phyloP scores from a whole-genome alignment of 37 sponge, comb jelly and placozoan species.

The Bolinopsis microptera region DNA sequence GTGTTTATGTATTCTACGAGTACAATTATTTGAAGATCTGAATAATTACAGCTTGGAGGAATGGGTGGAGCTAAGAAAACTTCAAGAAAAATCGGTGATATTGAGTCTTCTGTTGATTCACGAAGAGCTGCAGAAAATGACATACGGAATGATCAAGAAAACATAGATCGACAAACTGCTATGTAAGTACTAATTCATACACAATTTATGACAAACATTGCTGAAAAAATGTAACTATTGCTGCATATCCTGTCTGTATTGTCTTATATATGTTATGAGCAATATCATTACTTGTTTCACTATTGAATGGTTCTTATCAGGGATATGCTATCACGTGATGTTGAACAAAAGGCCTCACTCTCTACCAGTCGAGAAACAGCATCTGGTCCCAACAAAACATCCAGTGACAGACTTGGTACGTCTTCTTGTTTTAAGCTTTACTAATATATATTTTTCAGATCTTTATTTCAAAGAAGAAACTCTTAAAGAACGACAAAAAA shows the following conservation, averaged over 20 bases:
- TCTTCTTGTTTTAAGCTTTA: neutral
- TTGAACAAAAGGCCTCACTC: neutral
- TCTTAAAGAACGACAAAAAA: too few relatives aligned
- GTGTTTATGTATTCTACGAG: too few relatives aligned
- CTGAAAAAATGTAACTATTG: too few relatives aligned
- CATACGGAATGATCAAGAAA: neutral
- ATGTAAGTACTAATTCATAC: constrained; percentile 18
- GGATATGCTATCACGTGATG: constrained; percentile 55
- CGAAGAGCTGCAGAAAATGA: neutral
- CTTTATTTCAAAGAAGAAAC: too few relatives aligned
- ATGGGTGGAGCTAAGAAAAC: constrained; percentile 55
- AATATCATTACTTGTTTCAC: too few relatives aligned
- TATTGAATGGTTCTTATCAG: too few relatives aligned
- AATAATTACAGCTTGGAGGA: neutral
- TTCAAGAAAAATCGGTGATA: neutral
- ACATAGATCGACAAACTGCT: constrained; percentile 33
- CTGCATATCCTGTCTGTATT: too few relatives aligned
- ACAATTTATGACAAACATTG: too few relatives aligned
- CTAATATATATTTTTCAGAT: neutral
- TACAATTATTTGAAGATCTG: too few relatives aligned
- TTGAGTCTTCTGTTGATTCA: neutral
- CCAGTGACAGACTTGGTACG: neutral
- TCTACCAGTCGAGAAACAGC: neutral
- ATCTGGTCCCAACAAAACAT: neutral
- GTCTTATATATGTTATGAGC: too few relatives aligned